These are phyloP conservation scores for Heteronetta atricapilla DNA, from an alignment of 2,113 vertebrate genomes.

Conservation along the genomic window DNA sequence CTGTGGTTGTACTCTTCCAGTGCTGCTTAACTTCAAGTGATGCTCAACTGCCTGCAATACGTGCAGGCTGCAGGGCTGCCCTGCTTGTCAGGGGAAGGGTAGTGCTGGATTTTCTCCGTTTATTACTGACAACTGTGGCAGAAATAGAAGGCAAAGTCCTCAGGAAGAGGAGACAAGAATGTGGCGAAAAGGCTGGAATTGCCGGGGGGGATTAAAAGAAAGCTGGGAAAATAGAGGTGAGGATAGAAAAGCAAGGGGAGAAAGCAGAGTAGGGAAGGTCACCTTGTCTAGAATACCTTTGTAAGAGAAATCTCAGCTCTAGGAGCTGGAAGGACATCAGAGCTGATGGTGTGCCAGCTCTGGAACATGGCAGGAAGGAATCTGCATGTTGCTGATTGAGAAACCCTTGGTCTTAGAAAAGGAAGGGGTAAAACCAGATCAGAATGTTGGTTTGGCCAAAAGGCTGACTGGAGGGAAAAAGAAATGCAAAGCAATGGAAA, in stretches of 20 bases:
- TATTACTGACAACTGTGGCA: background rate
- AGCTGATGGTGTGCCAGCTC: background rate
- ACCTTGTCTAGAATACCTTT: background rate
- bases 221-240: background rate
- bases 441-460: background rate
- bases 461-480: background rate
- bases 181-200: background rate
- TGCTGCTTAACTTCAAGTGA: background rate
- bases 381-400: rapidly evolving
- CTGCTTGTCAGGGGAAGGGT: background rate
- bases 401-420: background rate
- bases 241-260: background rate
- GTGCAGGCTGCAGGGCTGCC: background rate
- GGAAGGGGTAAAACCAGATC: background rate
- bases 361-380: background rate
- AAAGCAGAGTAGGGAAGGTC: background rate
- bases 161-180: background rate
- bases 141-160: background rate
- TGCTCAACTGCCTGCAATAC: background rate
- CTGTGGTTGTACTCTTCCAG: background rate
- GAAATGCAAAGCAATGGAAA: background rate
- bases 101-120: background rate
- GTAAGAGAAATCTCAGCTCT: background rate
- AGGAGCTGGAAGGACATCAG: background rate
- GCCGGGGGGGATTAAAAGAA: background rate